Conservation (phyloP, 2,113 vertebrate genomes). For the Antigone vipio region DNA sequence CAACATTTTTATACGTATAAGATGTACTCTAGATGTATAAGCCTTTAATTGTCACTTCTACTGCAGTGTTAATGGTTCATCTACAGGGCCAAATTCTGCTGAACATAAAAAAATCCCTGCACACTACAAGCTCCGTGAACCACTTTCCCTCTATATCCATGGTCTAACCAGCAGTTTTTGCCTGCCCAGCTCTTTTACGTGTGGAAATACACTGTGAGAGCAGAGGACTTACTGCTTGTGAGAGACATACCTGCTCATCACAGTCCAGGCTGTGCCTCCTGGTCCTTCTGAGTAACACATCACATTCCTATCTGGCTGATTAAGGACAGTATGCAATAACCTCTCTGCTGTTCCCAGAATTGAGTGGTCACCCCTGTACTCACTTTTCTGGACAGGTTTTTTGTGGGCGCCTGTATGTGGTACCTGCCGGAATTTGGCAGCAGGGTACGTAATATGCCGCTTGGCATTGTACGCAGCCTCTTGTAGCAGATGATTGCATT, state of each 20-base stretch:
- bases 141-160: neutral
- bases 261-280: neutral
- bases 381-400: conserved; percentile 29
- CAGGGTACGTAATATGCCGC: neutral
- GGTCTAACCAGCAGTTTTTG: neutral
- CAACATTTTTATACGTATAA: neutral
- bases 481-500: conserved; percentile 39
- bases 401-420: neutral
- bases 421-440: conserved; percentile 53
- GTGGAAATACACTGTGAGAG: neutral
- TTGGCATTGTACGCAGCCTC: conserved; percentile 2
- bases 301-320: neutral
- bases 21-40: neutral
- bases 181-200: neutral
- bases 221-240: neutral
- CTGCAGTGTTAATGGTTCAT: neutral
- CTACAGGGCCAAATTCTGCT: neutral
- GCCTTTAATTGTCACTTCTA: neutral
- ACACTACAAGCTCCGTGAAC: neutral
- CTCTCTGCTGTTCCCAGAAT: neutral
- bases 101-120: neutral
- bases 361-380: neutral
- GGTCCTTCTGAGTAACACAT: neutral
- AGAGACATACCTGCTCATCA: neutral
- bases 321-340: neutral